Base-by-base conservation (phyloP, 2,113 vertebrate genomes). In the Bettongia penicillata region DNA sequence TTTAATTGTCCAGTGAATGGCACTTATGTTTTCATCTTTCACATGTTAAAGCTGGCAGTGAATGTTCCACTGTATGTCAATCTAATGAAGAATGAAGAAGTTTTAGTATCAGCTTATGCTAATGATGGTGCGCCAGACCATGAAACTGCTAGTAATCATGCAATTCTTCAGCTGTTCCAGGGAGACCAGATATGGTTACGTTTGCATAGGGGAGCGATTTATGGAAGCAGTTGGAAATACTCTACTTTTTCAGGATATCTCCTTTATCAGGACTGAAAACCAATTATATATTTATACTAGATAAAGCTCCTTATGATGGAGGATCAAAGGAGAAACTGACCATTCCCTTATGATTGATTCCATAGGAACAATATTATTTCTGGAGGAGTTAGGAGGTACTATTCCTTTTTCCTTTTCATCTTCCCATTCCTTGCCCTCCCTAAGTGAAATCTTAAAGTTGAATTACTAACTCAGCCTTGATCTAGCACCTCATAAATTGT, bases 181-280 rank as follows among this genome's bases (percentile, higher is more conserved):
- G 99, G 99, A 43, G 99, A 99, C 97, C 99, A 99, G 97, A 99
- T 99, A 96, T 99, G 99, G 99, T 97, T 99, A 8, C 98, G 99
- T 43, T 98, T 99, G 96, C 99, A 99, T 97, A 99, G 99, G 9
- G 99, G 99, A 3, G 99, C 99, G 55, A 99, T 99, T 98, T 99
- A 99, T 93, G 99, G 99, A 95, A 99, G 99, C 98, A 99, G 99
- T 91, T 99, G 99, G 99, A 99, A 99, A 98, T 99, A 99, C 51
- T 99, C 99, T 96, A 99, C 99, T 19, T 99, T 99, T 96, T 99
- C 99, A 3, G 99, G 99, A 97, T 99, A 99, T 97, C 98, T 99
- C 95, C 99, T 99, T 92, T 99, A 99, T 98, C 99, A 99, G 98
- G 99, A 99, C 98, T 99, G 98, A 99, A 97, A 95, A 97, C 96